phyloP scores from a whole-genome alignment of 2,113 vertebrate species.

The Phalacrocorax aristotelis region DNA sequence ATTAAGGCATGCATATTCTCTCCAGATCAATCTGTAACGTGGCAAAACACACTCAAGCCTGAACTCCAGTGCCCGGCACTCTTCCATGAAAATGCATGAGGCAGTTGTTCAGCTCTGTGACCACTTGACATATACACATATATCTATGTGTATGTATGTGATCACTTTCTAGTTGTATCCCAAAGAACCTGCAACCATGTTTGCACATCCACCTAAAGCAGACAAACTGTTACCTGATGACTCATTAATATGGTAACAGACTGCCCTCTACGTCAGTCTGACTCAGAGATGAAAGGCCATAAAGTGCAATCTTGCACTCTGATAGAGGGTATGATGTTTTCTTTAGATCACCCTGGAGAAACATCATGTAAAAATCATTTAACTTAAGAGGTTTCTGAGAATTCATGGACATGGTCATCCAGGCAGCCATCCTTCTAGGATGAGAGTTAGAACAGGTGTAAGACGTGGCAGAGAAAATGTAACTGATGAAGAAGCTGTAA shows the following conservation, averaged over 20 bases:
- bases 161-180: not conserved
- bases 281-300: not conserved
- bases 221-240: not conserved
- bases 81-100: not conserved
- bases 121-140: not conserved
- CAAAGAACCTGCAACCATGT: not conserved
- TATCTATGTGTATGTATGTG: too few relatives aligned
- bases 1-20: not conserved
- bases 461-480: not conserved
- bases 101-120: not conserved
- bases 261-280: not conserved
- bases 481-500: not conserved
- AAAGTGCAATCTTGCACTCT: not conserved
- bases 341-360: not conserved
- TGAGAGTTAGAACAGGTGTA: not conserved
- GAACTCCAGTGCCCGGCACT: not conserved
- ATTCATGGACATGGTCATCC: not conserved
- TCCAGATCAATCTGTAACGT: not conserved
- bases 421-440: not conserved
- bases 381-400: not conserved
- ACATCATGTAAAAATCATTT: not conserved
- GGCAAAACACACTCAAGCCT: not conserved
- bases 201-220: not conserved
- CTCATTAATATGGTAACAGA: not conserved
- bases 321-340: not conserved